Conservation (phyloP, 2,113 vertebrate genomes). For the Gambusia holbrooki region DNA sequence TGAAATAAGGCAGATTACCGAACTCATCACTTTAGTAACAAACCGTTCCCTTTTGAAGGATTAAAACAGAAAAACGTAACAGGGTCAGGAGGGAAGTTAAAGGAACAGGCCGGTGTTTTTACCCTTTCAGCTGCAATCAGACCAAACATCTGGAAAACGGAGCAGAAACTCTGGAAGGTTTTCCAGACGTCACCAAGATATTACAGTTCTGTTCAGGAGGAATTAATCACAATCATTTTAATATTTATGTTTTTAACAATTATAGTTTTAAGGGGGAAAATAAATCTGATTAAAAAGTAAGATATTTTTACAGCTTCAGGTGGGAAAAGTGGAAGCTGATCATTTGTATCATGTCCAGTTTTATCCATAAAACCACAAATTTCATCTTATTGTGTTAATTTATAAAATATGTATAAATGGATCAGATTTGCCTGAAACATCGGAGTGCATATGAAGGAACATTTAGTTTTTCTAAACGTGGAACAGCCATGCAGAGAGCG, state of each 20-base stretch:
- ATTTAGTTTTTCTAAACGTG: neutral
- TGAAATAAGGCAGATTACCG: neutral
- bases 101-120: slow-evolving; percentile 24
- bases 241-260: too few relatives aligned
- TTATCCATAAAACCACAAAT: neutral
- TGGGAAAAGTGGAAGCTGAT: neutral
- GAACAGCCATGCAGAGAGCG: too few relatives aligned
- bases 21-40: slow-evolving; percentile 34
- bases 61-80: slow-evolving; percentile 23
- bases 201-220: too few relatives aligned
- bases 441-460: neutral
- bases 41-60: slow-evolving; percentile 56
- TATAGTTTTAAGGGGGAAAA: too few relatives aligned
- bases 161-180: neutral
- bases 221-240: too few relatives aligned
- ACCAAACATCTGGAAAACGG: neutral
- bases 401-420: neutral
- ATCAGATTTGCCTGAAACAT: neutral
- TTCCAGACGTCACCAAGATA: too few relatives aligned
- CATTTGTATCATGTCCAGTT: neutral
- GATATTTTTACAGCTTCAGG: neutral
- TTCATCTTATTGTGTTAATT: neutral
- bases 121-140: neutral
- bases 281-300: too few relatives aligned
- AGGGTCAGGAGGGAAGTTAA: slow-evolving; percentile 61